Base-by-base conservation (phyloP, 2,113 vertebrate species). In the Genyomyrus donnyi region DNA sequence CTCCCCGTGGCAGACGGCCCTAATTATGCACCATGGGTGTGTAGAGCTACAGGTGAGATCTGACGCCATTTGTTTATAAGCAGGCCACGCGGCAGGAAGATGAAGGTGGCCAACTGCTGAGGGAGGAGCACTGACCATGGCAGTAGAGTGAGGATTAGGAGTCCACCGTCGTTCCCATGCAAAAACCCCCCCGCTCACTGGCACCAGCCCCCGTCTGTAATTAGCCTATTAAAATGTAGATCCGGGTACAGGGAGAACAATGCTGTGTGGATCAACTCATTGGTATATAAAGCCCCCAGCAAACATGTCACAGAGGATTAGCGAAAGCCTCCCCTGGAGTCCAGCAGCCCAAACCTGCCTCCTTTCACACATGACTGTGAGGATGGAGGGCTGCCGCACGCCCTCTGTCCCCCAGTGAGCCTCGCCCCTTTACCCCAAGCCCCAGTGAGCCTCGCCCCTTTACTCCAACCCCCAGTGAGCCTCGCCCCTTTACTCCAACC, bases 171-270 rank as follows among this genome's bases (percentile, higher is more conserved):
- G 89, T 93, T 93, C 91, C 90, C 90, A 90, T 88, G 66, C 93
- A 89, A 31, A 89, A 45, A 58, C 53, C 39, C 85, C 27, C 6
- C 15, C 35, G 89, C 74, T 80, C 89, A 89, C 90, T 90, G 91
- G 92, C 91, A 80, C 77, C 91, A 91, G 85, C 27, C 88, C 88
- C 90, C 89, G 84, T 87, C 89, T 52, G 88, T 95, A 95, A 95
- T 95, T 93, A 95, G 91, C 90, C 92, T 91, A 93, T 96, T 95
- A 94, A 94, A 94, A 96, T 94, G 93, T 93, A 95, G 94, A 95
- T 95, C 93, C 93, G 94, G 93, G 93, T 94, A 93, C 91, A 93
- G 92, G 91, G 89, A 91, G 91, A 90, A 91, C 90, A 91, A 91
- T 85, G 92, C 92, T 91, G 92, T 92, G 88, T 93, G 92, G 93